Evolutionary conservation across 2,797 vertebrate genomes (phyloP).

Genomic region (Fistularia tabacaria): DNA sequence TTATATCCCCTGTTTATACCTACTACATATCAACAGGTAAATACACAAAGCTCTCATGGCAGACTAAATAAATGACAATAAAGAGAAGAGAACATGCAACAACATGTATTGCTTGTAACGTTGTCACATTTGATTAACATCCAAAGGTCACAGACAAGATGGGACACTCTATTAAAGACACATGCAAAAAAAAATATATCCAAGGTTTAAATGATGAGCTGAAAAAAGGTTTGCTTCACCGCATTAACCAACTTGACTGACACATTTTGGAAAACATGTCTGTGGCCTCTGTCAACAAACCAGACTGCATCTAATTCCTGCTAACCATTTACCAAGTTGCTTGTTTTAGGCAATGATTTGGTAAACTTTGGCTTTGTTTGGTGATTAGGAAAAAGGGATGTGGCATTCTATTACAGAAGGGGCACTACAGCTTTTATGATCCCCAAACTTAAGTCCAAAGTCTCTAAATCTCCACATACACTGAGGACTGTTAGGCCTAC

Average conservation of each 20-base stretch:
- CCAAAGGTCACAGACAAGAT: slow-evolving; percentile 35
- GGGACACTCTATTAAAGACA: slow-evolving; percentile 31
- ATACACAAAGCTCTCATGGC: slow-evolving; percentile 72
- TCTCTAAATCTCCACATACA: too few species aligned
- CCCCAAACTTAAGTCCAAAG: too few species aligned
- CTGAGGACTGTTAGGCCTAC: too few species aligned
- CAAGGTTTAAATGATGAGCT: slow-evolving; percentile 46
- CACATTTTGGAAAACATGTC: background rate
- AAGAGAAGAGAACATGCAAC: slow-evolving; percentile 78
- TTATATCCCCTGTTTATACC: slow-evolving; percentile 65
- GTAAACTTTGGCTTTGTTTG: too few species aligned
- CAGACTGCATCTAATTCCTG: too few species aligned
- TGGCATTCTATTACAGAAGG: too few species aligned
- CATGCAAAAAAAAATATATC: too few species aligned
- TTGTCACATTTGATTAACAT: slow-evolving; percentile 77
- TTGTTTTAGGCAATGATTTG: too few species aligned
- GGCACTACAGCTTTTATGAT: too few species aligned
- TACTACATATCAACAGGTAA: slow-evolving; percentile 65
- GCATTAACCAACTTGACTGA: background rate
- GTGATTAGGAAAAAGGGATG: too few species aligned
- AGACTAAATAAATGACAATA: slow-evolving; percentile 68
- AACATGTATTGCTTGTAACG: slow-evolving; percentile 84
- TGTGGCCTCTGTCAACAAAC: background rate
- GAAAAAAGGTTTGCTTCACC: slow-evolving; percentile 43
- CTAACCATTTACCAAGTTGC: too few species aligned